Base-by-base conservation (phyloP, 2,888 invertebrate genomes). In the Lepetodrilus schrolli region DNA sequence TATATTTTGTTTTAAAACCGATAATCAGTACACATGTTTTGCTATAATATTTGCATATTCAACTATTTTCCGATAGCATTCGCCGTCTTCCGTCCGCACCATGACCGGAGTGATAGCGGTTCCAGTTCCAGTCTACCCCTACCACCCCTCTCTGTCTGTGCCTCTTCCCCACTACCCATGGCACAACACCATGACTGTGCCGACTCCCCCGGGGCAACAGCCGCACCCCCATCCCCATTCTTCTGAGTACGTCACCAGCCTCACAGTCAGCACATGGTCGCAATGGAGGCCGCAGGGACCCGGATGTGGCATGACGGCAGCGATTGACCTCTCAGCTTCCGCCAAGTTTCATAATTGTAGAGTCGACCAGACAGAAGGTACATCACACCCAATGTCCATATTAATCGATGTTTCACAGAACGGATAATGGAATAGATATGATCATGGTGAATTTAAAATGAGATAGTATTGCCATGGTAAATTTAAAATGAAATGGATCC, bases 81-180 rank as follows among this genome's bases (percentile, higher is more conserved):
- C n/a, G n/a, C n/a, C n/a, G n/a, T n/a, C n/a, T n/a, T 3, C 37
- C 7, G 43, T 3, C 17, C 8, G 47, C 21, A 34, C 34, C n/a
- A 72, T 72, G 72, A 36, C 72, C 17, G 72, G 72, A 4, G 72
- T 72, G 8, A 72, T 72, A 47, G 72, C 72, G 8, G 36, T 72
- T 5, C 72, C 72, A 5, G 51, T 72, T 26, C 72, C 72, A 23
- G 66, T 48, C 10, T 72, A 72, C n/a, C 65, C 72, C 8, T 4
- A 36, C 3, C 70, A 34, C 3, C 26, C 43, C 0, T 49, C 49
- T 4, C 34, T 50, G 36, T 30, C 34, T 4, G 21, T 66, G 10
- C 70, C 49, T 34, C 17, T 70, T 26, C 37, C 50, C 30, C 26
- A 36, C 21, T 70, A 50, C 49, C 49, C 49, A 4, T 66, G 65